phyloP scores from a whole-genome alignment of 2,888 invertebrate species.

The Drosophila imparisetae region DNA sequence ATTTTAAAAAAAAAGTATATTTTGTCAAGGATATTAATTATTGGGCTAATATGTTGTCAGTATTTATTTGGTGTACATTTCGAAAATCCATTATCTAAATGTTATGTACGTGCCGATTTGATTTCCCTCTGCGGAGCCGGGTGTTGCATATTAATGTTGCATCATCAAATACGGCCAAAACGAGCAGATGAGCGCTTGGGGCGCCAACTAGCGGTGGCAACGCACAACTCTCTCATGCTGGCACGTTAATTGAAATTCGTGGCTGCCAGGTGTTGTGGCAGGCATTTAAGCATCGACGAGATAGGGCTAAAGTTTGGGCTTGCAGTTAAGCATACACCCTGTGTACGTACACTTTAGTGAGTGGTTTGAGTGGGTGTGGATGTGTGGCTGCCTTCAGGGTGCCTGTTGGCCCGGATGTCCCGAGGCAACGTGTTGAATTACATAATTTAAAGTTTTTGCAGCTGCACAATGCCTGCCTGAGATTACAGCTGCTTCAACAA shows the following conservation, averaged over 20 bases:
- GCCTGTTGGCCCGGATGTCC: conserved; percentile 51
- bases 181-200: conserved; percentile 24
- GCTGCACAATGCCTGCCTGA: conserved; percentile 65
- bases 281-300: conserved; percentile 49
- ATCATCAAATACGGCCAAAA: conserved; percentile 63
- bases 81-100: neutral
- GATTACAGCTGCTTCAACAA: conserved; percentile 69
- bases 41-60: neutral
- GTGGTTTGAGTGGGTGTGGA: conserved; percentile 15
- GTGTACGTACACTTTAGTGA: neutral
- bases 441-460: conserved; percentile 75
- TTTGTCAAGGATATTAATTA: neutral
- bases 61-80: neutral
- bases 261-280: conserved; percentile 59
- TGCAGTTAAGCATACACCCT: conserved; percentile 42
- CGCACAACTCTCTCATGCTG: conserved; percentile 54
- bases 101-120: neutral
- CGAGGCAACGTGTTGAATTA: conserved; percentile 74
- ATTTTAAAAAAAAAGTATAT: neutral
- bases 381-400: conserved; percentile 25
- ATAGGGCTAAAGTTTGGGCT: conserved; percentile 30
- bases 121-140: neutral
- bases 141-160: conserved; percentile 63
- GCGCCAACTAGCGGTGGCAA: conserved; percentile 36
- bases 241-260: conserved; percentile 80